A percentile compares a stretch with the other conserved stretches of the same genome.
phyloP scores from a whole-genome alignment of 2,797 vertebrate genomes.

The Parambassis ranga region DNA sequence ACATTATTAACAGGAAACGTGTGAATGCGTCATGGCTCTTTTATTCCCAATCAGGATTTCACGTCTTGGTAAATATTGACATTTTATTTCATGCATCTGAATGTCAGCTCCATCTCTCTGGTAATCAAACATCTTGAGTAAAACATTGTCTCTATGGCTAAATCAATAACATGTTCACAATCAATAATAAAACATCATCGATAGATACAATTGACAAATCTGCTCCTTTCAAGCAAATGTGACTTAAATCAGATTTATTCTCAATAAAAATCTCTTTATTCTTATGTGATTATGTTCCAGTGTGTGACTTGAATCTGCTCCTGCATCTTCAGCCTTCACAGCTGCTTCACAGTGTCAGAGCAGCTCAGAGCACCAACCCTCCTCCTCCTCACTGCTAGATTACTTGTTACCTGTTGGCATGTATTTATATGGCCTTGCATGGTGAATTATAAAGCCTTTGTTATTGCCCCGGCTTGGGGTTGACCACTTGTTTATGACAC shows the following conservation, averaged over 20 bases:
- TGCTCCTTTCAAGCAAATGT: slow-evolving; percentile 9
- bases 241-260: slow-evolving; percentile 28
- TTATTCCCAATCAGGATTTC: not conserved
- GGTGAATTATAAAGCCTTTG: slow-evolving; percentile 95
- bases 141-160: slow-evolving; percentile 61
- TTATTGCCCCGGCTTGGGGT: slow-evolving; percentile 89
- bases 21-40: not conserved
- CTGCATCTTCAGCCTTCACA: not conserved
- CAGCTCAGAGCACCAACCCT: not conserved
- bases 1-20: not conserved
- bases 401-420: slow-evolving; percentile 94
- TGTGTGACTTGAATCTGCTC: not conserved
- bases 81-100: slow-evolving; percentile 18
- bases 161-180: slow-evolving; percentile 41
- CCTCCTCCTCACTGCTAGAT: slow-evolving; percentile 78
- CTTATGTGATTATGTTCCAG: slow-evolving; percentile 16
- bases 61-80: slow-evolving; percentile 4
- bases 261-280: not conserved
- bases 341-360: not conserved
- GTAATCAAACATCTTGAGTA: slow-evolving; percentile 51
- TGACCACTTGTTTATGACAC: slow-evolving; percentile 98
- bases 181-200: slow-evolving; percentile 52
- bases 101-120: slow-evolving; percentile 2
- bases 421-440: slow-evolving; percentile 88
- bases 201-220: slow-evolving; percentile 4